Conservation (phyloP, 2,797 vertebrate species). For the Etheostoma nigrum region DNA sequence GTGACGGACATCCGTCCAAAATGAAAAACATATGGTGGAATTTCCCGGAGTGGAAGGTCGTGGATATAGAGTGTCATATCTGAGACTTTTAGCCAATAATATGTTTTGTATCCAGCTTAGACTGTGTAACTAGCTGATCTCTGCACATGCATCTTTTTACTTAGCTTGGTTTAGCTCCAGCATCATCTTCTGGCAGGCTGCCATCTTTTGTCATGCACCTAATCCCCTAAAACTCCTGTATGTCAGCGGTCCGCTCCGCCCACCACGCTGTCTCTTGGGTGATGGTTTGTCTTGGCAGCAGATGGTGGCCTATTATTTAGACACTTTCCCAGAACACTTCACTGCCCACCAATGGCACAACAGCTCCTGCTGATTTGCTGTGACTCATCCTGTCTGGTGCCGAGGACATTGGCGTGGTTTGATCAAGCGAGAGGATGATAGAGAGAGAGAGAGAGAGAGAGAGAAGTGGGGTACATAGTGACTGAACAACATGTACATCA, state of each 20-base stretch:
- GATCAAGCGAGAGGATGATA: slow-evolving; percentile 35
- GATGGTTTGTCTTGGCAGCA: slow-evolving; percentile 72
- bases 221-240: slow-evolving; percentile 69
- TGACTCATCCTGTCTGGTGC: slow-evolving; percentile 75
- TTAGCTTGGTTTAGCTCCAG: slow-evolving; percentile 50
- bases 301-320: slow-evolving; percentile 80
- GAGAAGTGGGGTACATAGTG: not conserved
- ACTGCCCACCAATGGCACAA: slow-evolving; percentile 62
- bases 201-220: slow-evolving; percentile 65
- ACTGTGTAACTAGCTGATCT: slow-evolving; percentile 1
- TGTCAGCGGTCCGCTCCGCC: slow-evolving; percentile 51
- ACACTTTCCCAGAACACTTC: slow-evolving; percentile 68
- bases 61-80: not conserved
- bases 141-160: slow-evolving; percentile 39
- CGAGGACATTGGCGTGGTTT: slow-evolving; percentile 56
- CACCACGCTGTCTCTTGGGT: slow-evolving; percentile 50
- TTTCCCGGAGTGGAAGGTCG: too few relatives aligned
- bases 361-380: slow-evolving; percentile 68
- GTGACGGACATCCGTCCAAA: too few relatives aligned
- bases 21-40: too few relatives aligned
- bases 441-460: slow-evolving; percentile 8
- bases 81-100: slow-evolving; percentile 3
- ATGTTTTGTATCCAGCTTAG: slow-evolving; percentile 8
- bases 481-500: not conserved
- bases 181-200: slow-evolving; percentile 43